A percentile compares a stretch with the other conserved stretches of the same genome.
Conservation (phyloP, 2,113 vertebrate species). For the Mustela lutreola region DNA sequence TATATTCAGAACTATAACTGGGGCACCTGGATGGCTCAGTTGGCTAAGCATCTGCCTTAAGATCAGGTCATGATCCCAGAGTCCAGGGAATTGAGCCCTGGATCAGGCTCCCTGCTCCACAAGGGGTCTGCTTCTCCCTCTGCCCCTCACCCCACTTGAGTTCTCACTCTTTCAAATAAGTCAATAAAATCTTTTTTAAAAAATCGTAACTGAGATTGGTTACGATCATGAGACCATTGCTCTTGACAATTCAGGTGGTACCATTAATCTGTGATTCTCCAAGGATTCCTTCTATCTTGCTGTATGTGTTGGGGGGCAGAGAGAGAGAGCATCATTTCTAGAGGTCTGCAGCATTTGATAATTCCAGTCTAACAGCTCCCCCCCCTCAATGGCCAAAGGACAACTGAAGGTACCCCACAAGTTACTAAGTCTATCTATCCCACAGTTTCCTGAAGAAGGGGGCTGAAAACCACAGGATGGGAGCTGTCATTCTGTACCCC, state of each 20-base stretch:
- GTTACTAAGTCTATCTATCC: neutral
- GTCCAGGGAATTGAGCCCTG: too few species aligned
- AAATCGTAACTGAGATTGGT: neutral
- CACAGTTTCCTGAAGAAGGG: neutral
- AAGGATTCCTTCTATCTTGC: neutral
- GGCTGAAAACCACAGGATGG: neutral
- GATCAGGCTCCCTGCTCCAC: too few species aligned
- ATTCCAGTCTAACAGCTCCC: neutral
- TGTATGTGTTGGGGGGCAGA: neutral
- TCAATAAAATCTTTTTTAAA: too few species aligned
- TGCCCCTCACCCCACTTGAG: too few species aligned
- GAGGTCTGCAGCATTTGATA: neutral
- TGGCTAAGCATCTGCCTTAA: too few species aligned
- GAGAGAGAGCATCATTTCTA: neutral
- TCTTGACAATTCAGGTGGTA: neutral
- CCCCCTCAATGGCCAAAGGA: neutral
- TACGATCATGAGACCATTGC: neutral
- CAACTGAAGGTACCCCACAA: neutral
- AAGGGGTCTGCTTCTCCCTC: too few species aligned
- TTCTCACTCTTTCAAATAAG: too few species aligned
- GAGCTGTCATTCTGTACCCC: neutral
- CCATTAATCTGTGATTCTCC: neutral
- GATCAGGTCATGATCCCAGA: too few species aligned
- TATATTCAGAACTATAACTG: neutral
- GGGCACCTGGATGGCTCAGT: too few species aligned